Evolutionary conservation across 2,888 invertebrate genomes (phyloP), one percentile per base, ranked within the genome.

Genomic region (Lasius fuliginosus): DNA sequence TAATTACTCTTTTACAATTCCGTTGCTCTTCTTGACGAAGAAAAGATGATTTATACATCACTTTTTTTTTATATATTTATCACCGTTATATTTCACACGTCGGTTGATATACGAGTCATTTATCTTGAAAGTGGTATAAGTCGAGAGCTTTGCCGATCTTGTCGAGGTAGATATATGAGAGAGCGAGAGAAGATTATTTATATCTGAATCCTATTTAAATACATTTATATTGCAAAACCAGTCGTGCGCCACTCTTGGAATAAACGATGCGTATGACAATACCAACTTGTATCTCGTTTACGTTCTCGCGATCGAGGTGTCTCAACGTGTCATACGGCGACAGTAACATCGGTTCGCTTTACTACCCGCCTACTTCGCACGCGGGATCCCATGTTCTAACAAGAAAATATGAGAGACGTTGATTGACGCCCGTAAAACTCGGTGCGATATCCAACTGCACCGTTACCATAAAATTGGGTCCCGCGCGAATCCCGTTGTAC

Each of bases 351-450:
- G 79, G 60, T 73, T 65, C 60, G 73, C 73, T 60, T 73, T 62
- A 71, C 36, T 73, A 33, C 73, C 73, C 79, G 73, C 79, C 60
- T 73, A 81, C 73, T 23, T 60, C 36, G 33, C 73, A 18, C 79
- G 33, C 56, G 40, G 18, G 18, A 53, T 53, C 18, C 79, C 49
- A 27, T 46, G 79, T 27, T 60, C 73, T 73, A 81, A 81, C 73
- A 62, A 73, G 79, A 73, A 81, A 81, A 73, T 71, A 81, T 73
- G 79, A 73, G 60, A 60, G 79, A 81, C 79, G 23, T 71, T 81
- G 79, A 81, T 81, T 81, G 79, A 81, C 79, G 60, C 30, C 73
- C 40, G 79, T 73, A 81, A 73, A 81, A 81, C 46, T 73, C 36
- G 15, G 33, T 36, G 60, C 77, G 58, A 79, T 71, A 71, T 79